These are phyloP conservation scores for Cheilosia vernalis DNA, from an alignment of 2,888 invertebrate species.

Conservation along the genomic window DNA sequence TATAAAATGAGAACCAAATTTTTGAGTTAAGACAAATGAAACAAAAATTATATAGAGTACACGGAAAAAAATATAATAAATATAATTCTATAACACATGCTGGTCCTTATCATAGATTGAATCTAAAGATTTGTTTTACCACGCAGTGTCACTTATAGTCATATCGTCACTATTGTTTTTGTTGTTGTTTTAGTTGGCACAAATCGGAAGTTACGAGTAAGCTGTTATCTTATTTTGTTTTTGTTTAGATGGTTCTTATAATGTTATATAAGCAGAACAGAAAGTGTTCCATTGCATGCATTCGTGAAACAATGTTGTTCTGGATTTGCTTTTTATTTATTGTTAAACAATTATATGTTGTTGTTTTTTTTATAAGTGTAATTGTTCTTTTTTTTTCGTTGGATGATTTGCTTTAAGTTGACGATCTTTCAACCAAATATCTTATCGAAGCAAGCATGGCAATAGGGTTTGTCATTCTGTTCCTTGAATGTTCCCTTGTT, in stretches of 20 bases:
- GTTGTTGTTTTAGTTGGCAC: conserved; percentile 52
- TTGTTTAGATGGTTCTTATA: conserved; percentile 20
- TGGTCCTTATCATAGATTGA: conserved; percentile 20
- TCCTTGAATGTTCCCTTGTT: conserved; percentile 99
- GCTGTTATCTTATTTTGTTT: conserved; percentile 17
- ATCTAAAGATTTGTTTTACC: conserved; percentile 31
- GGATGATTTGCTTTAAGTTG: conserved; percentile 6
- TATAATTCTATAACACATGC: conserved; percentile 60
- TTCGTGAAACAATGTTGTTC: conserved; percentile 29
- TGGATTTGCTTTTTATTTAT: conserved; percentile 34
- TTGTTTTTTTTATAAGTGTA: conserved; percentile 16
- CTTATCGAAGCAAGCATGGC: conserved; percentile 98
- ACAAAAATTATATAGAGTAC: conserved; percentile 14
- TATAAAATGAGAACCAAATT: conserved; percentile 25
- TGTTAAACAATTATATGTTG: conserved; percentile 19
- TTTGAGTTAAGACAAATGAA: conserved; percentile 33
- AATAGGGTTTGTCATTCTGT: conserved; percentile 99
- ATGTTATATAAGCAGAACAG: conserved; percentile 29
- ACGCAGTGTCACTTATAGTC: conserved; percentile 33
- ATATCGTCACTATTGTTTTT: conserved; percentile 39
- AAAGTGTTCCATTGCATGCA: conserved; percentile 45
- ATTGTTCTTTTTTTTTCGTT: conserved; percentile 24
- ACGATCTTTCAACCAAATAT: conserved; percentile 90
- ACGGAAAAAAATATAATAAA: conserved; percentile 41
- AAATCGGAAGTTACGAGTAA: conserved; percentile 58